Base-by-base conservation (phyloP, 2,113 vertebrate species). In the Halcyon senegalensis region DNA sequence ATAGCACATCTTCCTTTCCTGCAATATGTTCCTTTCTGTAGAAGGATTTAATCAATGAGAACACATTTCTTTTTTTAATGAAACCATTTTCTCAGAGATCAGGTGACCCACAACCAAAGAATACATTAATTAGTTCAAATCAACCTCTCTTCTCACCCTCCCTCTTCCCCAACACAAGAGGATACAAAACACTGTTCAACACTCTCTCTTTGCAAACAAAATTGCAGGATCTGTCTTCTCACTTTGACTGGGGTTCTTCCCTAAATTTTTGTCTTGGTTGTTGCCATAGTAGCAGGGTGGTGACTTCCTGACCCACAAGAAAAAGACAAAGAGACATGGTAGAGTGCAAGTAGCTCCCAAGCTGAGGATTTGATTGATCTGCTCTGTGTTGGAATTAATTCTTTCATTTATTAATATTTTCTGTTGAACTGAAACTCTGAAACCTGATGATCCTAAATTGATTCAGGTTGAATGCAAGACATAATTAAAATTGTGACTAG, bases 301-400 rank as follows among this genome's bases (percentile, higher is more conserved):
- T 91, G 68, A 89, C 76, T 90, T 96, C 87, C 55, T 91, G 59
- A 94, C 75, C 93, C 63, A 59, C 1, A 4, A 93, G 59, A 91
- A 89, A 86, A 89, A 88, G 56, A 66, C 62, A 60, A 84, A 91
- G 79, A 87, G 60, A 31, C 55, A 70, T 20, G 27, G 39, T 58
- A 31, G 7, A 25, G 50, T 83, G 41, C 67, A 73, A 96, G 74
- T 67, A 96, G 39, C 68, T 91, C 43, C 74, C 66, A 79, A 79
- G 43, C 8, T 76, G 66, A 82, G 43, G 69, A 90, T 90, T 94
- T 96, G 94, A 97, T 96, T 95, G 81, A 96, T 97, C 62, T 96
- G 59, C 43, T 92, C 79, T 53, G 48, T 66, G 28, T 19, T 81
- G 48, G 77, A 92, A 96, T 95, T 91, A 96, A 90, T 96, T 89